phyloP scores from a whole-genome alignment of 1,140 invertebrate species.

The Tetranychus cinnabarinus region DNA sequence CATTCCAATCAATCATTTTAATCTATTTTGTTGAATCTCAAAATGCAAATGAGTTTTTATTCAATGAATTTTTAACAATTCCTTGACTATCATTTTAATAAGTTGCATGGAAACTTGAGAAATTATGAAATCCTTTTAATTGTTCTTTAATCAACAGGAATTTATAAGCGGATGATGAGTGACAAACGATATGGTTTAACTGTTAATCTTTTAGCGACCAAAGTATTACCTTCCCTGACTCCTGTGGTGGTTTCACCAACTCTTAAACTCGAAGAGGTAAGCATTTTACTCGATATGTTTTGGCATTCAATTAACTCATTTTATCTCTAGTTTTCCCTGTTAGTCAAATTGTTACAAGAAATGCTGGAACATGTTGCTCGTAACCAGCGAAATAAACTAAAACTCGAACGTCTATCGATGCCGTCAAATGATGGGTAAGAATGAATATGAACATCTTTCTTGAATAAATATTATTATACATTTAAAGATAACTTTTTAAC shows the following conservation, averaged over 20 bases:
- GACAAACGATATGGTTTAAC: constrained; percentile 67
- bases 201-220: constrained; percentile 72
- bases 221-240: constrained; percentile 70
- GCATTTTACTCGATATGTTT: not conserved
- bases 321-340: constrained; percentile 12
- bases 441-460: not conserved
- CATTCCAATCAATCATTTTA: too few relatives aligned
- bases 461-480: too few relatives aligned
- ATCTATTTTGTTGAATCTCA: too few relatives aligned
- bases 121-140: not conserved
- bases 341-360: constrained; percentile 14
- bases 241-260: constrained; percentile 76
- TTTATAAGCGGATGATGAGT: constrained; percentile 69
- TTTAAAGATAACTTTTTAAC: too few relatives aligned
- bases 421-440: constrained; percentile 12
- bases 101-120: too few relatives aligned
- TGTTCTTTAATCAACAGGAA: constrained; percentile 32
- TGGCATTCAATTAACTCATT: too few relatives aligned
- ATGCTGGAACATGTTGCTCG: constrained; percentile 16
- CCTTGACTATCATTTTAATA: too few relatives aligned
- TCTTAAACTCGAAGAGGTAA: constrained; percentile 57
- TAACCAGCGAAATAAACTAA: constrained; percentile 16
- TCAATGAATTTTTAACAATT: too few relatives aligned
- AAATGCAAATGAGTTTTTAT: too few relatives aligned
- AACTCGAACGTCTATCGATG: constrained; percentile 15